Conservation (phyloP, 2,797 vertebrate genomes). For the Champsocephalus esox region DNA sequence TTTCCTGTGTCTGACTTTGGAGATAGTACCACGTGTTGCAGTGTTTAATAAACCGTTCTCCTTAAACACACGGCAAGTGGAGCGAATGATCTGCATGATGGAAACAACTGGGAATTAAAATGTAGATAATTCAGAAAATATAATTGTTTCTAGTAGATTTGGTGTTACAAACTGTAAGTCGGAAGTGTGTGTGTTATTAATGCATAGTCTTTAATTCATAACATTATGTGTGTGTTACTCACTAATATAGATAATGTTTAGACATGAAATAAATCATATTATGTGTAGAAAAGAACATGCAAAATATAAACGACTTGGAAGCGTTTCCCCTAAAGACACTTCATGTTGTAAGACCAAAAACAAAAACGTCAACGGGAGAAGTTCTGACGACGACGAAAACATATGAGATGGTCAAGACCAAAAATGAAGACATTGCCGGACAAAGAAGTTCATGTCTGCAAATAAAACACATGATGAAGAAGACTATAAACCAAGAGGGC, state of each 20-base stretch:
- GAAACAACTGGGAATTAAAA: conserved; percentile 6
- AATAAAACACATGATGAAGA: no score
- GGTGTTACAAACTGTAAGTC: conserved; percentile 10
- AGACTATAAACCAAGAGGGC: no score
- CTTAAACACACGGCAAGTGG: neutral
- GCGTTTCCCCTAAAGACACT: no score
- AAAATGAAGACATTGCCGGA: no score
- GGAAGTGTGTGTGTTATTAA: neutral
- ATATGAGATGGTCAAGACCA: no score
- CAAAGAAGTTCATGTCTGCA: no score
- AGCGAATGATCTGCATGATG: conserved; percentile 9
- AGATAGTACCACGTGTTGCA: conserved; percentile 1
- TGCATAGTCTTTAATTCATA: conserved; percentile 5
- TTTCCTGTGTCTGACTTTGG: neutral
- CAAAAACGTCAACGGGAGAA: no score
- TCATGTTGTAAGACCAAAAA: no score
- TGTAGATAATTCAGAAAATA: neutral
- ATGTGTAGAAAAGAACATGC: no score
- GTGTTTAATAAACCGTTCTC: neutral
- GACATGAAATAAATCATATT: no score
- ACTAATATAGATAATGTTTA: neutral
- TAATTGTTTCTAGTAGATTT: neutral
- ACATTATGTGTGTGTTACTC: neutral
- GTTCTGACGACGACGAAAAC: no score
- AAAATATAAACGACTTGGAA: no score